These are phyloP conservation scores for Suillia variegata DNA, from an alignment of 2,888 invertebrate genomes.

Conservation along the genomic window DNA sequence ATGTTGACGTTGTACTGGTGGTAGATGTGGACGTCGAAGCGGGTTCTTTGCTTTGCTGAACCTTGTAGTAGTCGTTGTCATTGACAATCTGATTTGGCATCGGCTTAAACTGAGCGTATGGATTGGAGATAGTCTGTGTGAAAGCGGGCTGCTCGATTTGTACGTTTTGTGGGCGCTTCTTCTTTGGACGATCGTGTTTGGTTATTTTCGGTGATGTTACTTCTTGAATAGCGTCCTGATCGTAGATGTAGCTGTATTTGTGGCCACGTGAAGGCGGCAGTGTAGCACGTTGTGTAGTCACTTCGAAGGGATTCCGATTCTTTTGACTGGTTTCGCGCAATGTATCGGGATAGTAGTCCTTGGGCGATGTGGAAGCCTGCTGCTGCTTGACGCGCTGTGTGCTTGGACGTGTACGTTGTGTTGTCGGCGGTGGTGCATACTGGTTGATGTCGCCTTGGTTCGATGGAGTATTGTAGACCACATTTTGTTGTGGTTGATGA, in stretches of 20 bases:
- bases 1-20: slow-evolving; percentile 60
- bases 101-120: slow-evolving; percentile 52
- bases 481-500: slow-evolving; percentile 16
- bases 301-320: slow-evolving; percentile 39
- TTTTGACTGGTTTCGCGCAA: slow-evolving; percentile 22
- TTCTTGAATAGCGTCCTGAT: slow-evolving; percentile 54
- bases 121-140: slow-evolving; percentile 41
- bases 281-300: slow-evolving; percentile 39
- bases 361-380: slow-evolving; percentile 35
- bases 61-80: slow-evolving; percentile 56
- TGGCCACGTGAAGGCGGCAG: slow-evolving; percentile 44
- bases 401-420: slow-evolving; percentile 28
- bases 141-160: slow-evolving; percentile 41
- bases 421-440: slow-evolving; percentile 27
- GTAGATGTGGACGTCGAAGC: slow-evolving; percentile 51
- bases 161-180: slow-evolving; percentile 51
- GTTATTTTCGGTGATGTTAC: slow-evolving; percentile 50
- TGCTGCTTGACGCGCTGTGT: slow-evolving; percentile 29
- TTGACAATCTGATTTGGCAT: slow-evolving; percentile 52
- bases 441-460: slow-evolving; percentile 30
- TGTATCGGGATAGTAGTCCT: slow-evolving; percentile 36
- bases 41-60: slow-evolving; percentile 36
- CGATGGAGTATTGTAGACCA: slow-evolving; percentile 40
- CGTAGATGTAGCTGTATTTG: slow-evolving; percentile 51
- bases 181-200: slow-evolving; percentile 55